Conservation (phyloP, 2,797 vertebrate species). For the Micropoecilia bifurca region DNA sequence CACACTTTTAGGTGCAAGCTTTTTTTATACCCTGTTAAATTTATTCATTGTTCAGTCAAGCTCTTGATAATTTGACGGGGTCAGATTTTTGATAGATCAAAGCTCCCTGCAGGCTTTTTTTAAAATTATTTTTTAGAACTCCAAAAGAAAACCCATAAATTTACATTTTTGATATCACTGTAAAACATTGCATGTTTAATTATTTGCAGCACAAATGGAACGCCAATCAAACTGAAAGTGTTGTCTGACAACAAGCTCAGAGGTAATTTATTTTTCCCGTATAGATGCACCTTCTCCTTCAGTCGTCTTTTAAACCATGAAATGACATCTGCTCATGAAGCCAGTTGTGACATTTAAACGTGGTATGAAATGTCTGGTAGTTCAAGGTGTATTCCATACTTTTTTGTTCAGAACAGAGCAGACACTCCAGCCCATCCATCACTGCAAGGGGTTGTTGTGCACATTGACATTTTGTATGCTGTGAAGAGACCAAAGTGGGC, state of each 20-base stretch:
- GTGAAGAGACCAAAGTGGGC: constrained; percentile 71
- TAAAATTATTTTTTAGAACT: neutral
- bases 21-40: neutral
- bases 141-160: neutral
- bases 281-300: constrained; percentile 3
- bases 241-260: neutral
- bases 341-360: constrained; percentile 59
- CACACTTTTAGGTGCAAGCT: neutral
- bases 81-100: neutral
- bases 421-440: constrained; percentile 68
- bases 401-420: constrained; percentile 49
- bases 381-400: constrained; percentile 44
- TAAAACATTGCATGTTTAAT: neutral
- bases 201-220: neutral
- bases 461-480: constrained; percentile 73
- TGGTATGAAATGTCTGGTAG: constrained; percentile 45
- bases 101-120: neutral
- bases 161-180: neutral
- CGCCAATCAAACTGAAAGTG: neutral
- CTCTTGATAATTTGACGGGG: neutral
- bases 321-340: constrained; percentile 51
- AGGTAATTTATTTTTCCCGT: constrained; percentile 1
- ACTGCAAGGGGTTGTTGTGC: constrained; percentile 66
- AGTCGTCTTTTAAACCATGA: constrained; percentile 34
- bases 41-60: neutral